Percentiles rank a stretch among this genome's conserved stretches.
Evolutionary conservation across 2,797 vertebrate genomes (phyloP).

Genomic region (Poeciliopsis turneri): DNA sequence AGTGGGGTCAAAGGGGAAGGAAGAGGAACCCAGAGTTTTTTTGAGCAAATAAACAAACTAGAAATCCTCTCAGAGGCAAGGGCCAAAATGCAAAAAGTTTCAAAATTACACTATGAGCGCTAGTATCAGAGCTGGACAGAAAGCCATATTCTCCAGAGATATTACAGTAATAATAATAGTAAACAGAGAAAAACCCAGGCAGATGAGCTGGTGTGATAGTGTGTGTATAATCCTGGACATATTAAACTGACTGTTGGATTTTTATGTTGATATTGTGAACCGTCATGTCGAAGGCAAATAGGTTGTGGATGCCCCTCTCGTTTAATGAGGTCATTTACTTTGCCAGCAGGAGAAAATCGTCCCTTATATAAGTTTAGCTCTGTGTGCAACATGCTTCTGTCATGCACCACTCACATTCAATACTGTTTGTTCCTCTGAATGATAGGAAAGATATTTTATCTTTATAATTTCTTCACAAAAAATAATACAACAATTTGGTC

Average conservation of each 20-base stretch:
- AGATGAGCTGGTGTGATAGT: conserved; percentile 5
- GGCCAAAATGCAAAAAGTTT: conserved; percentile 46
- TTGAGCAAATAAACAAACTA: conserved; percentile 51
- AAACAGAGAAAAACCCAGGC: conserved; percentile 16
- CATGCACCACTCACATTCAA: conserved; percentile 26
- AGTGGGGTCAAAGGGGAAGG: conserved; percentile 27
- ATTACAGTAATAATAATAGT: conserved; percentile 41
- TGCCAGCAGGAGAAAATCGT: conserved; percentile 53
- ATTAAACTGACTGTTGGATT: conserved; percentile 62
- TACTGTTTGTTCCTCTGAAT: conserved; percentile 34
- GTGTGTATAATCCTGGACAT: conserved; percentile 42
- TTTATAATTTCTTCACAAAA: background rate
- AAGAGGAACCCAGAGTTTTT: conserved; percentile 21
- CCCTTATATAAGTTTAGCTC: conserved; percentile 54
- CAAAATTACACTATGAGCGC: conserved; percentile 37
- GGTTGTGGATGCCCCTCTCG: conserved; percentile 45
- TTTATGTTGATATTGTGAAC: conserved; percentile 66
- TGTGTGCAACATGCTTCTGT: conserved; percentile 13
- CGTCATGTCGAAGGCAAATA: conserved; percentile 49
- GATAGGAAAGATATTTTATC: conserved; percentile 4
- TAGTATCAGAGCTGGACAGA: conserved; percentile 51
- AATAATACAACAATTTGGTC: conserved; percentile 1
- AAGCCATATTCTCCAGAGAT: conserved; percentile 34
- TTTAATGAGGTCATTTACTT: conserved; percentile 64
- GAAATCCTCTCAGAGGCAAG: conserved; percentile 63